phyloP scores from a whole-genome alignment of 2,888 invertebrate species.

The Synanthedon formicaeformis region DNA sequence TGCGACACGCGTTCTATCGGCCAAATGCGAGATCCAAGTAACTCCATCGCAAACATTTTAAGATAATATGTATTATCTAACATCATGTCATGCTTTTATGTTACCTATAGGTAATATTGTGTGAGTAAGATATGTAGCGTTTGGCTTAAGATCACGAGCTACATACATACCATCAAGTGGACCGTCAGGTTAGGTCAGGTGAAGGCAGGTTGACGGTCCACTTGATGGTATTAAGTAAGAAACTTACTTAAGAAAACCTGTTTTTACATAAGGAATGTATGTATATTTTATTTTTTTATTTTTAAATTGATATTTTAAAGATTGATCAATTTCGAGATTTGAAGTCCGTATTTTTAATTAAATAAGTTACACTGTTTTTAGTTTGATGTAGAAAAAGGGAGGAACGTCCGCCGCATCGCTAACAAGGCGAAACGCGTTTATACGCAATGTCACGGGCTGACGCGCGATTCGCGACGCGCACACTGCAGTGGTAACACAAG shows the following conservation, averaged over 20 bases:
- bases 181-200: too few relatives aligned
- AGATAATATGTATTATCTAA: neutral
- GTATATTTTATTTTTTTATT: neutral
- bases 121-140: too few relatives aligned
- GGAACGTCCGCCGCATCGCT: conserved; percentile 15
- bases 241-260: too few relatives aligned
- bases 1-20: neutral
- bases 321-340: neutral
- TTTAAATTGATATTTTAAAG: neutral
- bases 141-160: too few relatives aligned
- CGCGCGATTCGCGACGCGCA: conserved; percentile 54
- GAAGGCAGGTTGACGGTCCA: too few relatives aligned
- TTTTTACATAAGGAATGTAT: too few relatives aligned
- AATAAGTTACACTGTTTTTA: neutral
- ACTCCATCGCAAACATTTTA: neutral
- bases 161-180: too few relatives aligned
- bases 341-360: neutral
- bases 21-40: neutral
- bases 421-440: conserved; percentile 47
- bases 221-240: too few relatives aligned
- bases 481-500: conserved; percentile 4
- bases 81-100: too few relatives aligned
- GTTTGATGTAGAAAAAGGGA: conserved; percentile 2
- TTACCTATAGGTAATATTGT: too few relatives aligned
- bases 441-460: conserved; percentile 50